Evolutionary conservation across 1,140 invertebrate genomes (phyloP), one percentile per base, ranked within the genome.

Genomic region (Sesamia nonagrioides): DNA sequence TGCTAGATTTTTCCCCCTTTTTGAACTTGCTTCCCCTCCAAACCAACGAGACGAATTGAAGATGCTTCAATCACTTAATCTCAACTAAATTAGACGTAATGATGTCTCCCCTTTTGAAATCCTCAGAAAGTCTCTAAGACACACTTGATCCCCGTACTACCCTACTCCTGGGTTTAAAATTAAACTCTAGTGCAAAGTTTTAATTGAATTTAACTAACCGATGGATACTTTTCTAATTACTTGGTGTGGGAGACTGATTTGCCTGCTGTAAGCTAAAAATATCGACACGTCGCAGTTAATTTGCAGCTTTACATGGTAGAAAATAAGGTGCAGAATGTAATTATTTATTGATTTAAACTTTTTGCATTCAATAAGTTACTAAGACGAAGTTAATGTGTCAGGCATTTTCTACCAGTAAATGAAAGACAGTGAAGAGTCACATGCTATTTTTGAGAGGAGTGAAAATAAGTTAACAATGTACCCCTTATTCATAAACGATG

Each of bases 161-260:
- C 48, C 15, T 27, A 45, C 21, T 50, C 42, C 60, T 45, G 72
- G 37, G 15, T 13, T 27, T 21, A 75, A 58, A 50, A 77, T 71
- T 54, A 40, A 52, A 60, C 71, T 79, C 56, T 27, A 66, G 76
- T 74, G 66, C 11, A 66, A 91, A 91, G 80, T 89, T 89, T 89
- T 89, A 89, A 91, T 91, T 91, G 88, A 88, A 88, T 88, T 81
- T 82, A 86, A 82, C 75, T 84, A 76, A 83, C 80, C 82, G 73
- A 84, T 80, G 79, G 84, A 88, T 91, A 89, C 88, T 88, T 89
- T 89, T 84, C 83, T 89, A 89, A 91, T 91, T 88, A 89, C 84
- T 86, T 71, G 68, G 8, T 6, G 50, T 17, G n/a, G 45, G 18
- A 52, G 27, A 27, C 27, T 27, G 3, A 52, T 71, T 71, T 71